phyloP scores from a whole-genome alignment of 2,797 vertebrate genomes.

The Psittacula echo region DNA sequence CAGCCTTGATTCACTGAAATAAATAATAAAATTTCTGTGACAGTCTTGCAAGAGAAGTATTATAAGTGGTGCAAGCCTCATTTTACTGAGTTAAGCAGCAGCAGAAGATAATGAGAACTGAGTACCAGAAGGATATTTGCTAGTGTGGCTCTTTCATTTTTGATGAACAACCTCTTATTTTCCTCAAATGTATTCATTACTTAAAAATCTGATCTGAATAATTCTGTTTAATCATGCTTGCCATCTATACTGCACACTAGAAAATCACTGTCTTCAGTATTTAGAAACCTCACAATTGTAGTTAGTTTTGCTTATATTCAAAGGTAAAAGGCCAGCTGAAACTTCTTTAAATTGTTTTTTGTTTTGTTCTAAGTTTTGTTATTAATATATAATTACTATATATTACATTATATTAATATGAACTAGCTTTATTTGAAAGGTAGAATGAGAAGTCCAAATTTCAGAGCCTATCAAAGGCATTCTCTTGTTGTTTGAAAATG shows the following conservation, averaged over 20 bases:
- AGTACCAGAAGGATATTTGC: background rate
- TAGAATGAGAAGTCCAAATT: background rate
- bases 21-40: background rate
- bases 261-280: background rate
- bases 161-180: background rate
- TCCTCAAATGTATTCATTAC: background rate
- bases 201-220: constrained; percentile 27
- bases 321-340: background rate
- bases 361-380: background rate
- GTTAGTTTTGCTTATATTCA: background rate
- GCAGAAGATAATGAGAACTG: background rate
- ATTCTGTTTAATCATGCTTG: background rate
- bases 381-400: background rate
- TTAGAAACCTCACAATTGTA: background rate
- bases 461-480: background rate
- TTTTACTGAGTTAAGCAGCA: background rate
- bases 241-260: background rate
- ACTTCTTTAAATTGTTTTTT: background rate
- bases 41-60: background rate
- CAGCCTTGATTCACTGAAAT: background rate
- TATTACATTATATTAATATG: background rate
- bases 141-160: background rate
- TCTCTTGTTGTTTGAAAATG: background rate
- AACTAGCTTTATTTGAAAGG: background rate
- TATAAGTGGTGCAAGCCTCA: background rate